Base-by-base conservation (phyloP, 2,113 vertebrate species). In the Procavia capensis region DNA sequence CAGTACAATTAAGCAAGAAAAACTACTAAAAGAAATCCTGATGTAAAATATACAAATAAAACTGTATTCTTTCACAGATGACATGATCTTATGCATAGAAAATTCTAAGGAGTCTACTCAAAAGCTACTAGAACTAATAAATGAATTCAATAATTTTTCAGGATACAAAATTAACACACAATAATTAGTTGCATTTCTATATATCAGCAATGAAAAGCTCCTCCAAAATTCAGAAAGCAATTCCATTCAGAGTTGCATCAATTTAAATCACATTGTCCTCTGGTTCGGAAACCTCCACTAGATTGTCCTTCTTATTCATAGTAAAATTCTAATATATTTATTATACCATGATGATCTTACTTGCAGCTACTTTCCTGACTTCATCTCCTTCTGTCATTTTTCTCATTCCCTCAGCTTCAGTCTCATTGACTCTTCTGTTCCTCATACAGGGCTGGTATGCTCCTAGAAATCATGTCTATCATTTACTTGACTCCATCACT, bases 141-240 rank as follows among this genome's bases (percentile, higher is more conserved):
- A 54, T 54, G 14, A 54, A 54, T 16, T 54, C 50, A 54, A 16
- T 54, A 54, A 54, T 54, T 54, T 54, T 54, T 54, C 50, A 54
- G 50, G 50, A 54, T 54, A 9, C 11, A 54, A 54, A 16, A 54
- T 54, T 16, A 54, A 54, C 3, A 54, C 8, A 54, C 50, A 54
- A 54, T 54, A 54, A 54, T 54, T 16, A 54, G 17, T 54, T 54
- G 50, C 17, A 54, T 54, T 54, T 54, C 11, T 54, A 54, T 54
- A 54, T 13, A 54, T 16, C 17, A 54, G 50, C 31, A 66, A 9
- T 43, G 63, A 88, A 45, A 16, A 76, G 88, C 50, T 54, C 11
- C 50, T 16, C 11, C 50, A 64, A 90, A 93, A 81, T 76, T 72
- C 78, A 88, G 90, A 86, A 93, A 81, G 63, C 57, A 85, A 6